These are phyloP conservation scores for Junco hyemalis DNA, from an alignment of 2,113 vertebrate species.

Conservation along the genomic window DNA sequence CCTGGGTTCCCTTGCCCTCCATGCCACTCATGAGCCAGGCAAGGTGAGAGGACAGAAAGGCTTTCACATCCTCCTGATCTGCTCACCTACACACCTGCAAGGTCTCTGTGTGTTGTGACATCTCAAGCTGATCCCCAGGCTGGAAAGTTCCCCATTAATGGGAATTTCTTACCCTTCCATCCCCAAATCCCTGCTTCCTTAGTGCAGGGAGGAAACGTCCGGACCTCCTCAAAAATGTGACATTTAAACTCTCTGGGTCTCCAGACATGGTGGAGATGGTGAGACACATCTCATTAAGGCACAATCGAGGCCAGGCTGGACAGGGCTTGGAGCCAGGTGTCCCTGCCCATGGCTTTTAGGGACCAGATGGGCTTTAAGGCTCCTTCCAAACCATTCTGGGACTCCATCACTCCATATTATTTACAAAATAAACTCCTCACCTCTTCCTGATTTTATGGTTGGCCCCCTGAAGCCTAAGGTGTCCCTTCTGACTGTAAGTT, in stretches of 20 bases:
- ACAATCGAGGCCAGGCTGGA: not conserved
- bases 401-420: accelerated
- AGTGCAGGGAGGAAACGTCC: not conserved
- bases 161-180: not conserved
- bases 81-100: not conserved
- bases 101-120: not conserved
- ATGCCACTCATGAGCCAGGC: not conserved
- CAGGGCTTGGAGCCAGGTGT: not conserved
- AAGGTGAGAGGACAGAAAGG: not conserved
- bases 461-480: accelerated
- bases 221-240: not conserved
- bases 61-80: not conserved
- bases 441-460: not conserved
- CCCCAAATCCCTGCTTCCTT: too few relatives aligned
- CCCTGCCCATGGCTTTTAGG: too few relatives aligned
- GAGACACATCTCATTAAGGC: not conserved
- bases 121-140: too few relatives aligned
- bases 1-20: not conserved
- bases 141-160: not conserved
- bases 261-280: not conserved
- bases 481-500: not conserved
- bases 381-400: not conserved
- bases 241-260: not conserved
- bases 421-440: not conserved
- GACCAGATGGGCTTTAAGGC: not conserved